Conservation (phyloP, 1,140 invertebrate species). For the Prorops nasuta region DNA sequence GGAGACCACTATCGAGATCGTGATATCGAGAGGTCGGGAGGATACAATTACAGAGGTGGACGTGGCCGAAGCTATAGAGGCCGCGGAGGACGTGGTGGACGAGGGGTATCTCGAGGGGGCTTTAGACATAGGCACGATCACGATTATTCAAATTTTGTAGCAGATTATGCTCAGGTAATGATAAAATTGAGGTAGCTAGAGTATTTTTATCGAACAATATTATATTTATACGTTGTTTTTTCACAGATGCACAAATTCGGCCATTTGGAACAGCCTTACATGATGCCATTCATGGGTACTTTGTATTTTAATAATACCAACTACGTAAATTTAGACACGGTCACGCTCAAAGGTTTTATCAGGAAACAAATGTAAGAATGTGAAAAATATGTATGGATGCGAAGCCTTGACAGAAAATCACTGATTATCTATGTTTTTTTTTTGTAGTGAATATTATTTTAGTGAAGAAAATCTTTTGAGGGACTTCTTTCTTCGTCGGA, state of each 20-base stretch:
- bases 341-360: slow-evolving; percentile 72
- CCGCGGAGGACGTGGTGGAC: slow-evolving; percentile 39
- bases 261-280: slow-evolving; percentile 50
- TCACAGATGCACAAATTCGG: slow-evolving; percentile 46
- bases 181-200: background rate
- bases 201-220: background rate
- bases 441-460: slow-evolving; percentile 97
- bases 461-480: slow-evolving; percentile 93
- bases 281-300: slow-evolving; percentile 66
- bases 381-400: background rate
- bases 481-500: slow-evolving; percentile 94
- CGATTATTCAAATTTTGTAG: slow-evolving; percentile 54
- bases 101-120: slow-evolving; percentile 30
- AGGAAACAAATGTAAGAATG: slow-evolving; percentile 78
- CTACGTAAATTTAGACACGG: slow-evolving; percentile 58
- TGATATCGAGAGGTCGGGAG: slow-evolving; percentile 45
- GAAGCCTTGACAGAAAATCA: too few relatives aligned
- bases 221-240: slow-evolving; percentile 1
- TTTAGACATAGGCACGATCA: slow-evolving; percentile 48
- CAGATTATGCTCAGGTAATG: slow-evolving; percentile 56
- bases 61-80: slow-evolving; percentile 40
- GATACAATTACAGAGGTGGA: slow-evolving; percentile 36
- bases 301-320: slow-evolving; percentile 60
- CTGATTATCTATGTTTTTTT: slow-evolving; percentile 12
- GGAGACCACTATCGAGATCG: slow-evolving; percentile 47